A percentile compares a stretch with the other conserved stretches of the same genome.
Evolutionary conservation across 2,113 vertebrate genomes (phyloP).

Genomic region (Gymnarchus niloticus): DNA sequence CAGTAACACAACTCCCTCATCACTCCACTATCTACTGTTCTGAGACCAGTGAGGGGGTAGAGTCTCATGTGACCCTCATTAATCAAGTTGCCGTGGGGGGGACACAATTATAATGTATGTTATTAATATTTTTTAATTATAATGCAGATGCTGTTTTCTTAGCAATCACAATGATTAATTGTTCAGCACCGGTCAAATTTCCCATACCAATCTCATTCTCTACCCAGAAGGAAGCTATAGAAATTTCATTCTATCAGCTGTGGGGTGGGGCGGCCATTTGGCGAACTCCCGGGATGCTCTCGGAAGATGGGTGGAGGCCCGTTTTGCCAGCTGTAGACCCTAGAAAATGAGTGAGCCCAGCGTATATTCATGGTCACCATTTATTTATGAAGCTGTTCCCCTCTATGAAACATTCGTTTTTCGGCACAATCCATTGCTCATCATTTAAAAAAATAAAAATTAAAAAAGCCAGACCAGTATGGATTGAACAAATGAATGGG

Average conservation of each 20-base stretch:
- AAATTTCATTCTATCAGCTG: not conserved
- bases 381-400: not conserved
- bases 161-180: constrained; percentile 65
- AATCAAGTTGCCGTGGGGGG: constrained; percentile 58
- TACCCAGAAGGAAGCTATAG: constrained; percentile 31
- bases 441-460: not conserved
- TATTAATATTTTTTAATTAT: constrained; percentile 57
- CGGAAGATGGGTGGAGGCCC: not conserved
- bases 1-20: not conserved
- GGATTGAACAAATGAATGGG: no score
- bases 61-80: constrained; percentile 52
- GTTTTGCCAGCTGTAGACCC: not conserved
- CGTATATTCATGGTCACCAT: not conserved
- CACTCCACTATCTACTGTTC: not conserved
- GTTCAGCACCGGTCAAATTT: constrained; percentile 43
- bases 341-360: not conserved
- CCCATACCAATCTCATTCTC: constrained; percentile 42
- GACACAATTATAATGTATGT: constrained; percentile 38
- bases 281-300: not conserved
- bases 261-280: not conserved
- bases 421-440: not conserved
- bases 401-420: not conserved
- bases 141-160: constrained; percentile 50
- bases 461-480: not conserved
- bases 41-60: not conserved